Evolutionary conservation across 2,888 invertebrate species (phyloP), one percentile per base, ranked within the genome.

Genomic region (Trachelus tabidus): DNA sequence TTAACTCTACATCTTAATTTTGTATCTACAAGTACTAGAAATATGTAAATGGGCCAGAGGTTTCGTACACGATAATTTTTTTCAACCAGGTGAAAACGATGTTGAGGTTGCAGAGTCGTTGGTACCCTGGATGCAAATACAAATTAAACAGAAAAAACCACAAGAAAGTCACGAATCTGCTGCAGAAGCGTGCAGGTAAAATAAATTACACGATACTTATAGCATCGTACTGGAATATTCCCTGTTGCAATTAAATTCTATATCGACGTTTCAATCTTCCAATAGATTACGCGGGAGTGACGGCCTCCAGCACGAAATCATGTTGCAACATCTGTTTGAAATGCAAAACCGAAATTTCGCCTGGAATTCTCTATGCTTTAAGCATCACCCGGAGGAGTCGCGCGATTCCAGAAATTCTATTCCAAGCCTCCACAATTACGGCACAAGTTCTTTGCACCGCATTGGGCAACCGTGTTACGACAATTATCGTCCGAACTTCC

Each of bases 61-160:
- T 34, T 73, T 76, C 56, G 23, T 56, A 9, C 1, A 23, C 4
- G 23, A 56, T 23, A 56, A 33, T 82, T 79, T 80, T 83, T 80
- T 69, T 1, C 12, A 82, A 83, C 35, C 85, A 93, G 94, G 94
- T 81, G 95, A 95, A 89, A 95, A 95, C 87, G 95, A 95, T 89
- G 94, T 95, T 12, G 95, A 95, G 87, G 94, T 93, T 83, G 93
- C 93, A 0, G 94, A 94, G 89, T 92, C 94, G 71, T 84, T 90
- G 37, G 81, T 86, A 40, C 87, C 89, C 0, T 89, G 90, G 89
- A 80, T 88, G 79, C 87, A 87, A 23, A 56, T 56, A 56, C 56
- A 56, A 56, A 23, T 56, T 68, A 85, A 85, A 75, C 77, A 82
- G 30, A 87, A 86, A 33, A 86, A 84, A 77, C 86, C 83, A 86